Percentiles rank a stretch among this genome's conserved stretches.
Evolutionary conservation across 2,888 invertebrate species (phyloP).

Genomic region (Drosophila recens): DNA sequence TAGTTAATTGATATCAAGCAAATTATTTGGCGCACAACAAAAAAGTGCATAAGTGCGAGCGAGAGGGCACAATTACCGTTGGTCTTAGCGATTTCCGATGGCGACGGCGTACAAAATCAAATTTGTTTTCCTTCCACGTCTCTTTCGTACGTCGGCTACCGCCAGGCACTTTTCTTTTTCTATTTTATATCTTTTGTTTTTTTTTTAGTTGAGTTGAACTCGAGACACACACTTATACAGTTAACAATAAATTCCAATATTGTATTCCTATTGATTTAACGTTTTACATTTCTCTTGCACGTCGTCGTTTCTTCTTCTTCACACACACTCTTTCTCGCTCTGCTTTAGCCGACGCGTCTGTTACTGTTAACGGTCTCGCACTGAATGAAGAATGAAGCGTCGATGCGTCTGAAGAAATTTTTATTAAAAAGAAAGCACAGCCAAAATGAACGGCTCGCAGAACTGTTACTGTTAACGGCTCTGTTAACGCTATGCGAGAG

Average conservation of each 20-base stretch:
- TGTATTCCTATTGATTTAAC: conserved; percentile 49
- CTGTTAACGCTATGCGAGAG: conserved; percentile 27
- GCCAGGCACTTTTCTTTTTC: conserved; percentile 62
- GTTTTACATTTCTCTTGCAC: conserved; percentile 66
- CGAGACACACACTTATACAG: conserved; percentile 23
- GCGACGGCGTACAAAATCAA: conserved; percentile 64
- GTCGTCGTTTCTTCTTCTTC: conserved; percentile 10
- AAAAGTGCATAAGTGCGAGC: conserved; percentile 33
- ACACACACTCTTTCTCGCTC: conserved; percentile 16
- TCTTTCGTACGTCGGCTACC: conserved; percentile 25
- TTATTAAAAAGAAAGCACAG: conserved; percentile 82
- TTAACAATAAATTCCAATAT: conserved; percentile 53
- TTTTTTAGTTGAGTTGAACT: conserved; percentile 34
- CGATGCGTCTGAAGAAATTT: conserved; percentile 82
- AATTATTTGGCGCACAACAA: conserved; percentile 21
- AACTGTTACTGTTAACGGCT: conserved; percentile 21
- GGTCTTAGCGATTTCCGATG: conserved; percentile 71
- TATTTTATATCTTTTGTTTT: conserved; percentile 25
- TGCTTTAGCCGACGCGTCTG: conserved; percentile 73
- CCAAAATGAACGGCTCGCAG: conserved; percentile 36
- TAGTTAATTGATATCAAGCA: conserved; percentile 12
- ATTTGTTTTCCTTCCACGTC: conserved; percentile 74
- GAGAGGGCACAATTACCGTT: conserved; percentile 67
- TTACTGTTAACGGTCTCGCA: conserved; percentile 76
- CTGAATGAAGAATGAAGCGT: conserved; percentile 82